Evolutionary conservation across 2,888 invertebrate species (phyloP).

Genomic region (Oscheius onirici): DNA sequence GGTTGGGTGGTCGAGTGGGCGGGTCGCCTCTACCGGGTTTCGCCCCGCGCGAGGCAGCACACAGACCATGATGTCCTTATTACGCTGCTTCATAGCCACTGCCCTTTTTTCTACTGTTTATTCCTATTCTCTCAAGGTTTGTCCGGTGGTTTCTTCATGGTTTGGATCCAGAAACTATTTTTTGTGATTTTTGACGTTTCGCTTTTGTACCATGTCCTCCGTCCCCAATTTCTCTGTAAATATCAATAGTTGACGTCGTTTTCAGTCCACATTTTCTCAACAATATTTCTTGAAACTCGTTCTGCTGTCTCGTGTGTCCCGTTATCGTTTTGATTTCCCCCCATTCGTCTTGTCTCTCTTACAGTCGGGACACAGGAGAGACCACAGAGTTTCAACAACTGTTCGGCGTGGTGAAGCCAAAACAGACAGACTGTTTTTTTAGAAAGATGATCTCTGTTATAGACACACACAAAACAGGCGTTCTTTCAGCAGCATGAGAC

Average conservation of each 20-base stretch:
- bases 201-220: neutral
- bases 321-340: slow-evolving; percentile 7
- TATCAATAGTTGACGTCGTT: neutral
- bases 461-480: neutral
- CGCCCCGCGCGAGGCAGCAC: slow-evolving; percentile 11
- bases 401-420: neutral
- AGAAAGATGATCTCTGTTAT: neutral
- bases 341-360: neutral
- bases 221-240: neutral
- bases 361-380: neutral
- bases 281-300: slow-evolving; percentile 16
- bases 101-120: neutral
- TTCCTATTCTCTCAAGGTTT: slow-evolving; percentile 25
- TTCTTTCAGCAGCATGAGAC: slow-evolving; percentile 21
- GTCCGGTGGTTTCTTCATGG: neutral
- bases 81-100: slow-evolving; percentile 27
- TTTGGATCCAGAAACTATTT: neutral
- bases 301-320: neutral
- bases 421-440: neutral
- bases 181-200: neutral
- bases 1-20: neutral
- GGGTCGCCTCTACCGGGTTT: slow-evolving; percentile 15
- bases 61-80: slow-evolving; percentile 30
- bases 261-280: neutral
- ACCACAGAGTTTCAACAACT: too few relatives aligned